Base-by-base conservation (phyloP, 2,888 invertebrate species). In the Vanessa cardui region DNA sequence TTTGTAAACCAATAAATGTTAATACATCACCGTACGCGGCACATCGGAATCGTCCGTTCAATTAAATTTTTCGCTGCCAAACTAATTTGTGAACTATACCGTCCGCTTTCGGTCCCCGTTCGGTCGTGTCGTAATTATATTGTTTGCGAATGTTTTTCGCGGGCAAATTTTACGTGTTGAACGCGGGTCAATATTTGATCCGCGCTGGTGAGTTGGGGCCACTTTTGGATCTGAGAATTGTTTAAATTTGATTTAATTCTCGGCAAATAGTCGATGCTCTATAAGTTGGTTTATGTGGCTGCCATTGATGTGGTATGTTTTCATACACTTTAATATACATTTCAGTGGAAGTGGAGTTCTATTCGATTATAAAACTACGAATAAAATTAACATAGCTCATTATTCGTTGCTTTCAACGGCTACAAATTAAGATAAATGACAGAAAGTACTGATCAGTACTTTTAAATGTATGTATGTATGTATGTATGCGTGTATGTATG, bases 1-100 rank as follows among this genome's bases (percentile, higher is more conserved):
- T 90, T 89, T 89, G 90, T 87, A 85, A 90, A 88, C 86, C 90
- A 91, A 92, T 91, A 90, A 91, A 90, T 90, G 89, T 90, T 89
- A 89, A 91, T 90, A 89, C 87, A 88, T 91, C 91, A 91, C 77
- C 72, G 73, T 72, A 65, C 72, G 68, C 74, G 73, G 71, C 74
- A 56, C 76, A 81, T 73, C 81, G 84, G 76, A 75, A 78, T 77
- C 79, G 79, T 77, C 76, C 78, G 82, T 87, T 82, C 86, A 87
- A 89, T 90, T 88, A 86, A 88, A 85, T 88, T 88, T 91, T 85
- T 84, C 77, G 77, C 77, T 81, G 86, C 84, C 88, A 86, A 86
- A 89, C 87, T 90, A 89, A 90, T 89, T 87, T 90, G 90, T 80
- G 85, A 90, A 90, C 90, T 92, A 90, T 86, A 81, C 74, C 72